These are phyloP conservation scores for Eristalis arbustorum DNA, from an alignment of 2,888 invertebrate genomes.

Conservation along the genomic window DNA sequence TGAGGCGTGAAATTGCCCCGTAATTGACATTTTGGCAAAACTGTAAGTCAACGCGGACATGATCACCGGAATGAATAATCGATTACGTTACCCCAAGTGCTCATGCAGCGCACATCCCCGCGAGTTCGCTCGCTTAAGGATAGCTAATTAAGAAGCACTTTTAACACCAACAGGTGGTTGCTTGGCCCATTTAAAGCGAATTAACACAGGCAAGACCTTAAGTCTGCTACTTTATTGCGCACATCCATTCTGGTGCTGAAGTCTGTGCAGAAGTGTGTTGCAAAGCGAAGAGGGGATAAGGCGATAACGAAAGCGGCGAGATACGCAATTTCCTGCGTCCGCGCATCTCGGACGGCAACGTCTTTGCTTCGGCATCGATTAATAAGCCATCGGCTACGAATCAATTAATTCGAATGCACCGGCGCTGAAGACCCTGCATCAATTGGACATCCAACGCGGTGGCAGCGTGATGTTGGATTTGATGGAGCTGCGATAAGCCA, in stretches of 20 bases:
- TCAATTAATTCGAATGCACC: not conserved
- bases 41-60: not conserved
- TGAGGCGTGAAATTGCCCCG: constrained; percentile 27
- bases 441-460: not conserved
- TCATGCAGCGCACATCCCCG: not conserved
- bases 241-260: too few relatives aligned
- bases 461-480: not conserved
- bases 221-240: not conserved
- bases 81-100: constrained; percentile 4
- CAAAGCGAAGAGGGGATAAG: not conserved
- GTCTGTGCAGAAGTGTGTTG: not conserved
- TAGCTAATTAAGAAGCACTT: not conserved
- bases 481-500: not conserved
- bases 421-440: not conserved
- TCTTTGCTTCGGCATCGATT: not conserved
- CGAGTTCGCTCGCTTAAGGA: not conserved
- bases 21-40: constrained; percentile 26
- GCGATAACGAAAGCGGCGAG: not conserved
- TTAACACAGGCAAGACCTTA: not conserved
- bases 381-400: not conserved
- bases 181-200: not conserved
- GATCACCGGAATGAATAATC: constrained; percentile 20
- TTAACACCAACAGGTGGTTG: not conserved
- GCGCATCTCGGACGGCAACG: not conserved
- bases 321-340: too few relatives aligned